These are phyloP conservation scores for Promerops cafer DNA, from an alignment of 2,113 vertebrate genomes.

Conservation along the genomic window DNA sequence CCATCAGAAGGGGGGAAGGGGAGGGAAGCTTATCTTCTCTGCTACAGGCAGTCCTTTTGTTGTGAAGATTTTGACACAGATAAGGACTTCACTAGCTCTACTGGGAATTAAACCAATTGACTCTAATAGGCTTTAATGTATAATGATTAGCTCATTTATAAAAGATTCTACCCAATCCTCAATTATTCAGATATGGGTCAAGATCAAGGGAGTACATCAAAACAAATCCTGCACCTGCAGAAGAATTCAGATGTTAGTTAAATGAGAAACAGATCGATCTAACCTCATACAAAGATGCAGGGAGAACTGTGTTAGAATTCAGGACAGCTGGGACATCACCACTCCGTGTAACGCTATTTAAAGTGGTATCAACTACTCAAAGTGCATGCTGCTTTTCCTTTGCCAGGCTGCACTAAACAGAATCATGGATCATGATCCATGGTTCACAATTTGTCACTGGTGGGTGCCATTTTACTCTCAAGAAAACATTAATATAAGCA, in stretches of 20 bases:
- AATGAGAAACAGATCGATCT: slow-evolving; percentile 51
- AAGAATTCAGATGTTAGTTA: slow-evolving; percentile 55
- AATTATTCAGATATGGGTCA: slow-evolving; percentile 60
- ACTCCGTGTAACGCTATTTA: background rate
- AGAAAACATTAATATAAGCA: background rate
- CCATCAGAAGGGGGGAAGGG: background rate
- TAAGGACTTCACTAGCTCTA: slow-evolving; percentile 17
- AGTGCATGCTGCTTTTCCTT: background rate
- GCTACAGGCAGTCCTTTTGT: background rate
- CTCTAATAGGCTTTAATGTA: slow-evolving; percentile 68
- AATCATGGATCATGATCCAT: background rate
- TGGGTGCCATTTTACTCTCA: background rate
- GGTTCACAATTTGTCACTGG: background rate
- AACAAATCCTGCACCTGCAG: slow-evolving; percentile 33
- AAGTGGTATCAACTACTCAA: background rate
- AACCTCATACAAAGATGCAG: background rate
- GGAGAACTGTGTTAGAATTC: background rate
- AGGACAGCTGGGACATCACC: background rate
- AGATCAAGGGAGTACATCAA: slow-evolving; percentile 59
- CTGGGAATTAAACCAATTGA: slow-evolving; percentile 62
- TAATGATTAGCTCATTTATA: slow-evolving; percentile 62
- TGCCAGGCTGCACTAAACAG: background rate
- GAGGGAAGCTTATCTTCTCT: background rate
- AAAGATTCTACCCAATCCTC: slow-evolving; percentile 54
- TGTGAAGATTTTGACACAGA: slow-evolving; percentile 30